phyloP scores from a whole-genome alignment of 2,113 vertebrate genomes.

The Rhea americana region DNA sequence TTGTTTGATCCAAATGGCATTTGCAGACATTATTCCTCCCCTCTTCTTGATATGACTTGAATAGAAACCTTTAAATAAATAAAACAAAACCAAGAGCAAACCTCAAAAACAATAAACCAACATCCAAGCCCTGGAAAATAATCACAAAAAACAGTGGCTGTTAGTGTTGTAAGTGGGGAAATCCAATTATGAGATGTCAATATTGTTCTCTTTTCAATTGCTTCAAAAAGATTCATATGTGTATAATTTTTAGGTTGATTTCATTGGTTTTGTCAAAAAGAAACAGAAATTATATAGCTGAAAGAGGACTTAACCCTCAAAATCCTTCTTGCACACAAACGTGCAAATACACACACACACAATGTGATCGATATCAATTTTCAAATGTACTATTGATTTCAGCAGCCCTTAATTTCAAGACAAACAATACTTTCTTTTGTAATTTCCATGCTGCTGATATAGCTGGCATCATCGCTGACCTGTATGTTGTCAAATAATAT shows the following conservation, averaged over 20 bases:
- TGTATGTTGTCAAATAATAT: constrained; percentile 74
- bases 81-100: constrained; percentile 52
- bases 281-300: constrained; percentile 36
- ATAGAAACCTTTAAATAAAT: constrained; percentile 64
- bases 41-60: constrained; percentile 34
- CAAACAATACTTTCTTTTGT: constrained; percentile 75
- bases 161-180: constrained; percentile 53
- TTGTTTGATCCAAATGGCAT: constrained; percentile 62
- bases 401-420: constrained; percentile 76
- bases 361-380: constrained; percentile 75
- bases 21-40: constrained; percentile 53
- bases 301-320: not conserved
- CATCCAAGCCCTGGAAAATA: constrained; percentile 43
- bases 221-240: constrained; percentile 47
- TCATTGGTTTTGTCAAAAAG: constrained; percentile 45
- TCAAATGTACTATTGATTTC: constrained; percentile 78
- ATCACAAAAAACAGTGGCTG: constrained; percentile 43
- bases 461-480: constrained; percentile 72
- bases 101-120: constrained; percentile 35
- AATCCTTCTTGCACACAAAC: not conserved
- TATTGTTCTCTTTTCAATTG: constrained; percentile 45
- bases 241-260: constrained; percentile 62
- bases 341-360: not conserved
- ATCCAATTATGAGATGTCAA: constrained; percentile 71
- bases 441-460: constrained; percentile 75